Evolutionary conservation across 2,888 invertebrate species (phyloP), one percentile per base, ranked within the genome.

Genomic region (Scotopteryx bipunctaria): DNA sequence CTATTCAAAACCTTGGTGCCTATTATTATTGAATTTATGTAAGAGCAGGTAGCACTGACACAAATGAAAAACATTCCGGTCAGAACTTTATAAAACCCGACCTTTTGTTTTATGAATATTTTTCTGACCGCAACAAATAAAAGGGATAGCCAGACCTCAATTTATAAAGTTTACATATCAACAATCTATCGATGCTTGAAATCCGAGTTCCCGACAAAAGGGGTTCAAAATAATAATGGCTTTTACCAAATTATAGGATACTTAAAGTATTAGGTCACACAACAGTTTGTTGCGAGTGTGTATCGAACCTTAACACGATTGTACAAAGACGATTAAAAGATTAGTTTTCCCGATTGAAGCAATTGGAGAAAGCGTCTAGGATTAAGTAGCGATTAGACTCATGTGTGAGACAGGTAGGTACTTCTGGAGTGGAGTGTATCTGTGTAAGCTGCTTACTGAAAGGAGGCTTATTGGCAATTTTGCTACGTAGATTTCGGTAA

Each of bases 381-480:
- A 27, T 27, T 27, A 27, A 9, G 11, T 27, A 27, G 11, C 11
- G 27, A 27, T 27, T 27, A 27, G 11, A 8, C 27, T 27, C 27
- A 0, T 4, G 27, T 42, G 11, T 9, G 15, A 31, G 14, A 42
- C 2, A 19, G 3, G 14, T 25, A 15, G 8, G 17, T 25, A 40
- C 15, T 5, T 15, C 40, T 38, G 27, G 25, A 38, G 11, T 3
- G 2, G 38, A 5, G 8, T 14, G n/a, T n/a, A n/a, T n/a, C n/a
- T 31, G 9, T 31, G 31, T 45, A 37, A 37, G 31, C 45, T 37
- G 45, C 37, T 46, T 46, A 36, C 17, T 13, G 5, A n/a, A 36
- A 13, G 17, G 32, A 13, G 32, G 31, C 11, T 32, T 38, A 38
- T 8, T 25, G 8, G 1, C 9, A 11, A 32, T 32, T 13, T n/a